Evolutionary conservation across 2,113 vertebrate species (phyloP).

Genomic region (Apaloderma vittatum): DNA sequence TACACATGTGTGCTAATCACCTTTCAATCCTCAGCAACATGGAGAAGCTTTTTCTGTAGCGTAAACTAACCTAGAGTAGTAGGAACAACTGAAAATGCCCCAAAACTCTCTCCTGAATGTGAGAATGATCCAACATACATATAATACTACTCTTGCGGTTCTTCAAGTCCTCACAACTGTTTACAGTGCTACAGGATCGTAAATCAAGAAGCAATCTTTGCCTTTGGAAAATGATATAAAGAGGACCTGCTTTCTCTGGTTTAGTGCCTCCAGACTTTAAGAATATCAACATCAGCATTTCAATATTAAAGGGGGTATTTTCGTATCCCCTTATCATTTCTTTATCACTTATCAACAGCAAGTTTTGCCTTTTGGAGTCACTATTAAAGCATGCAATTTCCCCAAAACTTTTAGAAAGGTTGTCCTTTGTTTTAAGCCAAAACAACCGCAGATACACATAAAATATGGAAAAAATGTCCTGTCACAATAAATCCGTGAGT

Average conservation of each 20-base stretch:
- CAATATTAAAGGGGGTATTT: background rate
- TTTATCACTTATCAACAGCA: conserved; percentile 25
- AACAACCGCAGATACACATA: background rate
- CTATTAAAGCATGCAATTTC: background rate
- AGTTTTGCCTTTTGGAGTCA: background rate
- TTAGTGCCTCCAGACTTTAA: background rate
- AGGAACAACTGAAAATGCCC: background rate
- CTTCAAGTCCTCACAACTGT: background rate
- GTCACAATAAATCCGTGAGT: background rate
- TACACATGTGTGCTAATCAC: background rate
- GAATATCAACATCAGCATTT: background rate
- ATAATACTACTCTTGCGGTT: background rate
- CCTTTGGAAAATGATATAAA: conserved; percentile 15
- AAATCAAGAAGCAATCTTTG: conserved; percentile 57
- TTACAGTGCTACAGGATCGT: background rate
- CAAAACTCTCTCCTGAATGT: background rate
- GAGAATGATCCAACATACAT: background rate
- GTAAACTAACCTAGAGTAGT: background rate
- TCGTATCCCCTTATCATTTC: background rate
- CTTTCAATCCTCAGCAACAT: background rate
- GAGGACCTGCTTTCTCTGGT: background rate
- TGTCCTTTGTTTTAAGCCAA: background rate
- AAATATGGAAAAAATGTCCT: background rate
- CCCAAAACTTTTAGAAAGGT: background rate
- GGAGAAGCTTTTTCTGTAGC: background rate